These are phyloP conservation scores for Percopsis transmontana DNA, from an alignment of 2,113 vertebrate genomes.

Conservation along the genomic window DNA sequence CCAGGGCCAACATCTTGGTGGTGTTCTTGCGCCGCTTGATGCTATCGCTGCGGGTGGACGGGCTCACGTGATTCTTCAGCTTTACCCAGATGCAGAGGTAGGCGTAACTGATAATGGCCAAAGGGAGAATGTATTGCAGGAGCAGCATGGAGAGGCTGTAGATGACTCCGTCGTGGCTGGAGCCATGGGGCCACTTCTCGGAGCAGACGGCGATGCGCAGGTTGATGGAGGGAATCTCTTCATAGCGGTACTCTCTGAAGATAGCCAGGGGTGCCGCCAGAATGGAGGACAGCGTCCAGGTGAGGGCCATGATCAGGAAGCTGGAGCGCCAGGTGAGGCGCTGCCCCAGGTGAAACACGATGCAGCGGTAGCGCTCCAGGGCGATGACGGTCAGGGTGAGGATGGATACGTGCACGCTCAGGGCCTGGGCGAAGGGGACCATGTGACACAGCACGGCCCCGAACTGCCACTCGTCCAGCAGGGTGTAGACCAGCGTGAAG, in stretches of 20 bases:
- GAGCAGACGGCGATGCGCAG: slow-evolving; percentile 87
- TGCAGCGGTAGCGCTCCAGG: slow-evolving; percentile 88
- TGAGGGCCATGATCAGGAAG: slow-evolving; percentile 84
- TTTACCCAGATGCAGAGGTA: slow-evolving; percentile 93
- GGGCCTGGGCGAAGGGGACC: slow-evolving; percentile 88
- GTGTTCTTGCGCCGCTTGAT: slow-evolving; percentile 85
- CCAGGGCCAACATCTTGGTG: slow-evolving; percentile 90
- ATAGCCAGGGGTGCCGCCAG: slow-evolving; percentile 88
- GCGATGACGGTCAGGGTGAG: slow-evolving; percentile 90
- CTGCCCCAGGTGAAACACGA: slow-evolving; percentile 88
- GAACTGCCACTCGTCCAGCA: slow-evolving; percentile 91
- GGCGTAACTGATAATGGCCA: slow-evolving; percentile 88
- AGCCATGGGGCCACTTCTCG: slow-evolving; percentile 88
- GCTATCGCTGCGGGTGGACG: slow-evolving; percentile 81
- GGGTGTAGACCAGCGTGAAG: slow-evolving; percentile 88
- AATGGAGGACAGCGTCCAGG: slow-evolving; percentile 83
- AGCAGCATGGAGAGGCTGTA: slow-evolving; percentile 92
- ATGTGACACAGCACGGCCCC: slow-evolving; percentile 87
- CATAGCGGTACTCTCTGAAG: slow-evolving; percentile 86
- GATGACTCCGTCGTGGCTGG: slow-evolving; percentile 86
- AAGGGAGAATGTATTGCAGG: slow-evolving; percentile 86
- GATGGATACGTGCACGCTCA: slow-evolving; percentile 89
- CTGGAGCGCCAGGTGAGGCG: slow-evolving; percentile 84
- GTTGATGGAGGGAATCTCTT: slow-evolving; percentile 87
- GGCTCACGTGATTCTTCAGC: slow-evolving; percentile 88